Percentiles rank a stretch among this genome's conserved stretches.
phyloP scores from a whole-genome alignment of 2,797 vertebrate species.

The Bradypus variegatus region DNA sequence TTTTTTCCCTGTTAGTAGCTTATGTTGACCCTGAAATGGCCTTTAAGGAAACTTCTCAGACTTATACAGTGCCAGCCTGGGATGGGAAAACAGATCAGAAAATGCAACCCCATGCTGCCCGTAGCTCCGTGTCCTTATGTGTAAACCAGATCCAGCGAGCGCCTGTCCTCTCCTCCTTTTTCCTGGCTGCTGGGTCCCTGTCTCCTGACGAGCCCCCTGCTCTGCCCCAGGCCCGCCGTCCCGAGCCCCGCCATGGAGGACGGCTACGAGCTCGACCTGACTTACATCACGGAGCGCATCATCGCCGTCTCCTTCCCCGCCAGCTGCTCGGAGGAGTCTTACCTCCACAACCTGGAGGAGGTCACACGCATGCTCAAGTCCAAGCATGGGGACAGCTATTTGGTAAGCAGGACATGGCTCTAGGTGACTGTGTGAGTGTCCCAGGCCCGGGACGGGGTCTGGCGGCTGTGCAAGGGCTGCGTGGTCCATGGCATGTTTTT shows the following conservation, averaged over 20 bases:
- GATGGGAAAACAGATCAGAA: neutral
- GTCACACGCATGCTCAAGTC: constrained; percentile 95
- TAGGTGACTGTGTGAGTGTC: neutral
- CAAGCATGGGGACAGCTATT: constrained; percentile 95
- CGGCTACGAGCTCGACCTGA: constrained; percentile 92
- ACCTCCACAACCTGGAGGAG: constrained; percentile 87
- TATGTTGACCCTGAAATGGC: neutral
- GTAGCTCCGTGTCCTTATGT: neutral
- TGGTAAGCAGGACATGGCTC: constrained; percentile 78
- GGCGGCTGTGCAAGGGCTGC: no score
- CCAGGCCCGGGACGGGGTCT: neutral
- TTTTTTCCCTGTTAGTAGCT: neutral
- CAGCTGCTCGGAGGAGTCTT: constrained; percentile 87
- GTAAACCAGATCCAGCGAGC: neutral
- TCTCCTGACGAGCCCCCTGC: rapidly evolving
- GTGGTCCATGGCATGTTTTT: no score
- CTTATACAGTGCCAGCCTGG: no score
- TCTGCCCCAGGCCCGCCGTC: constrained; percentile 58
- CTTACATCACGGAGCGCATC: constrained; percentile 94
- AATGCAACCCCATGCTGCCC: no score
- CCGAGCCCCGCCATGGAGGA: constrained; percentile 85
- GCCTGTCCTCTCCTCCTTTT: neutral
- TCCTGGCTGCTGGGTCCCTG: neutral
- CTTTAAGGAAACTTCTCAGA: neutral
- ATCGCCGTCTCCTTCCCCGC: constrained; percentile 92